Base-by-base conservation (phyloP, 1,140 invertebrate genomes). In the Reticulitermes speratus region DNA sequence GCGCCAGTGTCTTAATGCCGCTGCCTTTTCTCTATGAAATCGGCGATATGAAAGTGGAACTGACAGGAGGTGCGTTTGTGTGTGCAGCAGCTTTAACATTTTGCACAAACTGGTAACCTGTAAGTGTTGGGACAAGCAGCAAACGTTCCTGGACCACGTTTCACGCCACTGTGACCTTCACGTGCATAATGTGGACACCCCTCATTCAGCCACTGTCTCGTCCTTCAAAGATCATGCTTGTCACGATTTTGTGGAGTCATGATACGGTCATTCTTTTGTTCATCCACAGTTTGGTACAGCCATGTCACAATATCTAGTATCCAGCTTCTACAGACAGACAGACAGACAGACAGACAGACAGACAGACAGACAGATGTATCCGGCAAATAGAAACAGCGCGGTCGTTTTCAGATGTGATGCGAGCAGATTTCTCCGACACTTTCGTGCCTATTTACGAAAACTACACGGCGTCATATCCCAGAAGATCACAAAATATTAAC, bases 171-270 rank as follows among this genome's bases (percentile, higher is more conserved):
- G 30, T 25, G 65, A 75, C 25, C 65, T 25, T 75, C 65, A n/a
- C 12, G n/a, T 30, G n/a, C 11, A 75, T 14, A 75, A 30, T 30
- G n/a, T 75, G 65, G 30, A 75, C 65, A 75, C 65, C 65, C 65
- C 65, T 75, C 65, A 30, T 30, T 8, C 25, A 75, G 65, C 65
- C 65, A 30, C 65, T 75, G 65, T 75, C 65, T 75, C 65, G 65
- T 75, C 65, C 65, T 75, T 75, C 65, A 75, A 30, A 75, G 65
- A 75, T 25, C 65, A 75, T 75, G 65, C 65, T 75, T 75, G 65
- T 75, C 65, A 75, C 65, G 65, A 75, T 75, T n/a, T 75, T 75
- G 65, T 75, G 65, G 65, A 75, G 65, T 75, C 65, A 75, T 75
- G 65, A 75, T 75, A 75, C 65, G n/a, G 65, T 16, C 65, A 16